Percentiles rank a stretch among this genome's conserved stretches.
Evolutionary conservation across 2,888 invertebrate species (phyloP).

Genomic region (Mechanitis mazaeus): DNA sequence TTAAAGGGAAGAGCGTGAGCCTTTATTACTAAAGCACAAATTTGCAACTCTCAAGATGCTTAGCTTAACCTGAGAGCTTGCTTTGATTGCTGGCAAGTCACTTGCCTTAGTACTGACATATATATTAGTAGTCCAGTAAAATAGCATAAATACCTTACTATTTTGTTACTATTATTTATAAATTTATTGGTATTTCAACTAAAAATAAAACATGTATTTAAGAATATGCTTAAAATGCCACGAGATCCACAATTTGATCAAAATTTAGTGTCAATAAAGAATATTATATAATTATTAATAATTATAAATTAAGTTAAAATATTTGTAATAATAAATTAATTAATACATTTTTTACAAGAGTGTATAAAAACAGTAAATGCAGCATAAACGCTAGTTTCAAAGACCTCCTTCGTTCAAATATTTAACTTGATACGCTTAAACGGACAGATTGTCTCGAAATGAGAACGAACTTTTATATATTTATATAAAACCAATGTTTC

Average conservation of each 20-base stretch:
- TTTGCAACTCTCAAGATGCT: constrained; percentile 47
- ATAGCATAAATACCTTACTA: too few species aligned
- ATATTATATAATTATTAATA: too few species aligned
- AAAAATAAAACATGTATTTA: too few species aligned
- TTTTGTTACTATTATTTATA: too few species aligned
- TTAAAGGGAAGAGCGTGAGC: constrained; percentile 27
- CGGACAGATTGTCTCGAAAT: constrained; percentile 45
- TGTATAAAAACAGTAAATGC: constrained; percentile 22
- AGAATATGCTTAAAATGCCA: too few species aligned
- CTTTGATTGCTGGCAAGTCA: constrained; percentile 31
- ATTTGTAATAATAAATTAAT: neutral
- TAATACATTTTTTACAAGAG: neutral
- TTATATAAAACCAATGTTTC: constrained; percentile 1
- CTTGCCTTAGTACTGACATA: neutral
- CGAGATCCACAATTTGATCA: too few species aligned
- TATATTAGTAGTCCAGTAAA: neutral
- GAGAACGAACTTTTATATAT: constrained; percentile 27
- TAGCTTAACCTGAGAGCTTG: constrained; percentile 46
- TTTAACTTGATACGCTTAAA: constrained; percentile 50
- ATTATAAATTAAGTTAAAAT: neutral
- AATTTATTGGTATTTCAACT: too few species aligned
- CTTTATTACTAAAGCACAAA: constrained; percentile 44
- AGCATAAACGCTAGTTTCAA: constrained; percentile 37
- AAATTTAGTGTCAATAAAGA: too few species aligned
- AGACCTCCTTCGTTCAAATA: constrained; percentile 52